Conservation (phyloP, 2,113 vertebrate genomes). For the Grus americana region DNA sequence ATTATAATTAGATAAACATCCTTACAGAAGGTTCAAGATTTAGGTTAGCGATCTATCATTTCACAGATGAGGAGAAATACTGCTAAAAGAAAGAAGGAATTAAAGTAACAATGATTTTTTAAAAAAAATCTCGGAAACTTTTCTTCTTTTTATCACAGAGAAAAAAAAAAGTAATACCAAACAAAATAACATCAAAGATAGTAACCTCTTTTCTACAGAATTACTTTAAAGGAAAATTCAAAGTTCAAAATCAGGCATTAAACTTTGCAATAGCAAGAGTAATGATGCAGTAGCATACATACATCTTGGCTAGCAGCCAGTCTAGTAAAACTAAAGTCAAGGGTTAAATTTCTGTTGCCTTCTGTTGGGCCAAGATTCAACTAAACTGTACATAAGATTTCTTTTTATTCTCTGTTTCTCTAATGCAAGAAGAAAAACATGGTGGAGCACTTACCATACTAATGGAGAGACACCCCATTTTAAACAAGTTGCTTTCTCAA, state of each 20-base stretch:
- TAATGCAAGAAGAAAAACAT: background rate
- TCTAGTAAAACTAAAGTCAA: background rate
- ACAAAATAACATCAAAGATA: background rate
- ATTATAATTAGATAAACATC: background rate
- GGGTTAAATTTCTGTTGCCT: background rate
- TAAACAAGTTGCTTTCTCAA: slow-evolving; percentile 32
- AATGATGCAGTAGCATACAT: background rate
- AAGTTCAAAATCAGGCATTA: background rate
- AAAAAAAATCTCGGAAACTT: background rate
- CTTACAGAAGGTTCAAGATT: background rate
- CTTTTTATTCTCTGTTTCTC: background rate
- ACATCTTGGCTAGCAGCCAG: background rate
- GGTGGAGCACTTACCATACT: background rate
- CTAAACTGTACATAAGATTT: background rate
- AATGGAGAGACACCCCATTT: background rate
- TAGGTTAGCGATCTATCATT: background rate
- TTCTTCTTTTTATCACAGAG: background rate
- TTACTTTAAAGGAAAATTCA: background rate
- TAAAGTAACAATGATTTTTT: background rate
- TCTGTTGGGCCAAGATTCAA: background rate
- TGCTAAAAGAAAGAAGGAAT: background rate
- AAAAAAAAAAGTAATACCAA: background rate
- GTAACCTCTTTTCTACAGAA: background rate
- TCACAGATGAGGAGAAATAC: background rate
- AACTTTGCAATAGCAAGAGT: background rate